phyloP scores from a whole-genome alignment of 2,797 vertebrate genomes.

The Diceros bicornis region DNA sequence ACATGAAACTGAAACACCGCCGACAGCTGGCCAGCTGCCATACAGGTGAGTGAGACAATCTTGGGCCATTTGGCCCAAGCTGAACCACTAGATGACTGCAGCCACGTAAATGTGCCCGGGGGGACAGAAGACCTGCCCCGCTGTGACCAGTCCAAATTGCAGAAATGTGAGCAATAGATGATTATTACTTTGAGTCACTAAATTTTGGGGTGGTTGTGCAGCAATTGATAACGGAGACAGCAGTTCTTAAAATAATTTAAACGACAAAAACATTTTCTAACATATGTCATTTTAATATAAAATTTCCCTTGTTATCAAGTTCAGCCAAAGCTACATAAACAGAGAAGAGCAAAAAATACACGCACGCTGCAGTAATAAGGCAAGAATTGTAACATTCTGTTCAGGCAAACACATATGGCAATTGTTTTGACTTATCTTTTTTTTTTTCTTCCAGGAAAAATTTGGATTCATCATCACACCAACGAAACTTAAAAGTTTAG shows the following conservation, averaged over 20 bases:
- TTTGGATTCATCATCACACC: background rate
- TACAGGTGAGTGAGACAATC: background rate
- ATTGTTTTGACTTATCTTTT: background rate
- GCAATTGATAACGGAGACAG: background rate
- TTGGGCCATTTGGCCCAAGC: background rate
- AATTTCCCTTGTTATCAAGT: background rate
- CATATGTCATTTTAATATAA: background rate
- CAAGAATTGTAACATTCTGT: background rate
- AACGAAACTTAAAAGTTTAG: background rate
- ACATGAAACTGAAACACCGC: background rate
- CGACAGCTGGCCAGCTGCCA: no score
- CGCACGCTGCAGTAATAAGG: background rate
- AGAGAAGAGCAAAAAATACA: background rate
- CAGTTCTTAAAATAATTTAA: background rate
- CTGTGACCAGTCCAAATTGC: background rate
- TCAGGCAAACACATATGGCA: background rate
- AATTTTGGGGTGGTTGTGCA: background rate
- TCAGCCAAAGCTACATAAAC: background rate
- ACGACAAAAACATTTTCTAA: background rate
- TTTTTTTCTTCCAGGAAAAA: background rate
- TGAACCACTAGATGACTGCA: background rate
- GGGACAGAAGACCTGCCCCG: background rate
- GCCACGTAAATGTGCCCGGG: background rate
- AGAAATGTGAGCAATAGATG: background rate
- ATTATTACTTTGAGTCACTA: background rate